phyloP scores from a whole-genome alignment of 2,797 vertebrate genomes.

The Tragopan temminckii region DNA sequence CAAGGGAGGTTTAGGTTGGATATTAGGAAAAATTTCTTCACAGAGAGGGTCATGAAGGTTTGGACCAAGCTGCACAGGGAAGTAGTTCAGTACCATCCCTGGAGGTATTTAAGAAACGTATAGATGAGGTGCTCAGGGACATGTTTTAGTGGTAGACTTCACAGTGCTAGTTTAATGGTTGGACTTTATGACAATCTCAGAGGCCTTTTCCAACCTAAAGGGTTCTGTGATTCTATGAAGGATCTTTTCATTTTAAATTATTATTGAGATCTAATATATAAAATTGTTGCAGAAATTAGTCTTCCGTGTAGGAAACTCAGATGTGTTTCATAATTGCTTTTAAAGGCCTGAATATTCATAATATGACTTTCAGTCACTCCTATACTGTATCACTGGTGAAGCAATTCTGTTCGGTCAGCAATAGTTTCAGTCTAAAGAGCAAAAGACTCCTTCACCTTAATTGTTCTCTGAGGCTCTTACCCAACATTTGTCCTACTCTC shows the following conservation, averaged over 20 bases:
- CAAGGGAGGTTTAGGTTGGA: not conserved
- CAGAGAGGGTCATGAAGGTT: no score
- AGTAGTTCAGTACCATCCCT: no score
- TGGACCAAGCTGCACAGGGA: no score
- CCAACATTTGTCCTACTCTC: not conserved
- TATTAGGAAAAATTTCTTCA: not conserved
- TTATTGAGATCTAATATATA: not conserved
- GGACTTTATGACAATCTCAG: not conserved
- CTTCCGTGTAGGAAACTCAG: not conserved
- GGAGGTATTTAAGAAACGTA: no score
- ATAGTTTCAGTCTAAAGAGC: not conserved
- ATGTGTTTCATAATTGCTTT: not conserved
- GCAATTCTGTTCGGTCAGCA: fast-evolving
- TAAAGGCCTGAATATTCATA: not conserved
- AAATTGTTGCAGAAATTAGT: not conserved
- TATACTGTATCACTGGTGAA: not conserved
- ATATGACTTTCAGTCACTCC: not conserved
- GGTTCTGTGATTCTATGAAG: not conserved
- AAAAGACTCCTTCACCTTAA: not conserved
- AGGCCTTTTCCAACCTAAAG: not conserved
- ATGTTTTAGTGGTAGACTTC: not conserved
- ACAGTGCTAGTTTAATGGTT: not conserved
- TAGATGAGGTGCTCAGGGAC: not conserved
- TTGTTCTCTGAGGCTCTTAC: not conserved
- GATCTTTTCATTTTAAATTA: not conserved